Evolutionary conservation across 1,140 invertebrate genomes (phyloP), one percentile per base, ranked within the genome.

Genomic region (Bombus impatiens): DNA sequence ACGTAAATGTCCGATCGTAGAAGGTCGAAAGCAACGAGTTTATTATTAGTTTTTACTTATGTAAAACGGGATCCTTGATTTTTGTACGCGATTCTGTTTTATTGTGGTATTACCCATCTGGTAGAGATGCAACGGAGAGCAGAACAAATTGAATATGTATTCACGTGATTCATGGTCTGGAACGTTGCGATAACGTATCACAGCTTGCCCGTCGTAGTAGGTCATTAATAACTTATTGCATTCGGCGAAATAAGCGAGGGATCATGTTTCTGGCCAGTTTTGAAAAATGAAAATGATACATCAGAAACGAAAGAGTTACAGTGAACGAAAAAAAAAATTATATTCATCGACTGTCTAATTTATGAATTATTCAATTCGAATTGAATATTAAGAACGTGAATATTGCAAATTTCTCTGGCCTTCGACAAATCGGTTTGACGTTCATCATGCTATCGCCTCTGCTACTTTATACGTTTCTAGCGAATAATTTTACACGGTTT

Each of bases 181-280:
- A 78, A 65, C 62, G 37, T 78, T 78, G 59, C 76, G 76, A 78
- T 78, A 78, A 78, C 57, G 76, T 78, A 78, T 78, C 76, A 78
- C 76, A 40, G 37, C 15, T 78, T 78, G 76, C 37, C 2, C 13
- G 59, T 42, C 35, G 59, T 59, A 65, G 15, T 78, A 9, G 76
- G 59, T 78, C 76, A 78, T 78, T 78, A 78, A 78, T 78, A 78
- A 78, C 76, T 78, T 78, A 78, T 78, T 65, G 57, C 76, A 65
- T 42, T 57, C 37, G 59, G 25, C 9, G 59, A 65, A 78, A 78
- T 42, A 65, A 78, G 57, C 40, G 59, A 78, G 37, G 28, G 57
- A 65, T 78, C 76, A 9, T 65, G 76, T 78, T 78, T 65, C 37
- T 65, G 59, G 76, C 3, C 10, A 65, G 28, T 42, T 65, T 65